These are phyloP conservation scores for Cottoperca gobio DNA, from an alignment of 2,797 vertebrate species.

Conservation along the genomic window DNA sequence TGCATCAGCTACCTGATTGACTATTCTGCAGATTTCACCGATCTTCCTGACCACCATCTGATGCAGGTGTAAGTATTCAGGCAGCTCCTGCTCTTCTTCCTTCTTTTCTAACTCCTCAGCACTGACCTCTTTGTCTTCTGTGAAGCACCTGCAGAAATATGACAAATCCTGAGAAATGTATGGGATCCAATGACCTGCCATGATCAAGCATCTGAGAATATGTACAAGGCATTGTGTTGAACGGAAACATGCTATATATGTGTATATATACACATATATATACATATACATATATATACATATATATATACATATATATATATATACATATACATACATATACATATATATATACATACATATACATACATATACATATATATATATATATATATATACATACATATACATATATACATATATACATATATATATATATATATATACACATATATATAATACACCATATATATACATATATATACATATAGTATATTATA, in stretches of 20 bases:
- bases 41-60: constrained; percentile 91
- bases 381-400: too few species aligned
- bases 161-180: background rate
- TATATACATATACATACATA: too few species aligned
- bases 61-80: constrained; percentile 90
- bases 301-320: too few species aligned
- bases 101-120: constrained; percentile 62
- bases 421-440: too few species aligned
- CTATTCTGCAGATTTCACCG: constrained; percentile 94
- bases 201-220: background rate
- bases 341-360: too few species aligned
- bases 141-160: constrained; percentile 72
- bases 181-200: background rate
- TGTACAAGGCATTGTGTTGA: background rate
- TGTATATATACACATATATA: too few species aligned
- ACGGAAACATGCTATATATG: too few species aligned
- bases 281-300: background rate
- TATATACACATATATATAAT: too few species aligned
- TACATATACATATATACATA: too few species aligned
- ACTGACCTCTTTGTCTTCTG: constrained; percentile 58
- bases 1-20: constrained; percentile 90
- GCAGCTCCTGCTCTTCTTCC: constrained; percentile 84
- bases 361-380: too few species aligned
- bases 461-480: too few species aligned
- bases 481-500: too few species aligned